Evolutionary conservation across 37 sponge, comb jelly and placozoan genomes (phyloP), one percentile per base, ranked within the genome.

Genomic region (Petrosia ficiformis): DNA sequence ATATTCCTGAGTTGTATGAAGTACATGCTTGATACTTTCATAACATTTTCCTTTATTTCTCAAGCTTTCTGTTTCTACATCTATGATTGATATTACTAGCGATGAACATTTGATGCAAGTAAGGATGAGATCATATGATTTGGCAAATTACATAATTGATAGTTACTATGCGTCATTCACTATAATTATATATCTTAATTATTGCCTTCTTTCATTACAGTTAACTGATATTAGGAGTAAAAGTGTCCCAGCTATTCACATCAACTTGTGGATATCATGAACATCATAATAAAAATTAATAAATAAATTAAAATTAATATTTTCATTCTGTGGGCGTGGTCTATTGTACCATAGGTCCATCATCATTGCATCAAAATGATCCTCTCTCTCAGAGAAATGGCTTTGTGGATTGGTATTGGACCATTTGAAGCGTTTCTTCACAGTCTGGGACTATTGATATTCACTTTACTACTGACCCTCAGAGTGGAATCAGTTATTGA

Each of bases 341-440:
- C 54, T 48, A 48, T 14, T 14, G 14, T 48, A 14, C 54, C 14
- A 14, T 14, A 19, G 54, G 14, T 14, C 14, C 14, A 19, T 48
- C 40, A 32, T 36, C 21, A 40, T 11, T 32, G 34, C 40, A 68
- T 19, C 22, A n/a, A n/a, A n/a, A 80, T 80, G 81, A n/a, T 80
- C 10, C 64, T 80, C 28, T 85, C 86, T 24, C 3, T 74, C 28
- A 61, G 70, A 4, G 86, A 71, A 19, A 25, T 78, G 52, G 30
- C 74, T 6, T 63, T 65, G 0, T 85, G 86, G 86, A 72, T 74
- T 5, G 79, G 75, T 3, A 61, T 79, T 24, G 80, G 86, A 31
- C 86, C 80, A 16, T 85, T 85, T 73, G 86, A 85, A 43, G 73
- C 63, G n/a, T 44, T 72, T 30, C 70, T 85, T 0, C 86, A 85